Base-by-base conservation (phyloP, 2,113 vertebrate genomes). In the Edolisoma coerulescens region DNA sequence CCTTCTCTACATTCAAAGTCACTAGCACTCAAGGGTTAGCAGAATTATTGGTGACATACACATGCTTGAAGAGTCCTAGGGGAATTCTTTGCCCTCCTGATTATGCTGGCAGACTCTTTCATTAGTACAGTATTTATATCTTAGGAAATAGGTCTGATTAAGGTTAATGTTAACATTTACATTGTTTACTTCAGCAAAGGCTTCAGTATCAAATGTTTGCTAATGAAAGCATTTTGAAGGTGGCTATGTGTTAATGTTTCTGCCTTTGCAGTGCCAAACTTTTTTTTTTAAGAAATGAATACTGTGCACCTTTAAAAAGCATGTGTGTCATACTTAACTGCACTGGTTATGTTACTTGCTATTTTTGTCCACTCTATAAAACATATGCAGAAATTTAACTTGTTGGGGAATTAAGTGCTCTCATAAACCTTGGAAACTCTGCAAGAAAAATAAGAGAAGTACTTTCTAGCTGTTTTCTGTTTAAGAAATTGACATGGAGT, bases 21-120 rank as follows among this genome's bases (percentile, higher is more conserved):
- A 96, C 96, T 65, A 82, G 95, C 92, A 96, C 95, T 97, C 94
- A 97, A 97, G 96, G 97, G 97, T 97, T 97, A 95, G 97, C 79
- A 96, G 98, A 98, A 98, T 98, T 98, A 98, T 96, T 97, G 98
- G 97, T 97, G 98, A 98, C 98, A 98, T 97, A 97, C 98, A 98
- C 98, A 98, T 47, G 80, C 97, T 77, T 94, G 90, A 98, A 96
- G 91, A 96, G 97, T 98, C 98, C 98, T 88, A 50, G 89, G 98
- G 98, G 98, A 97, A 97, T 97, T 96, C 97, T 97, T 98, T 97
- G 87, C 93, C 96, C 96, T 98, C 98, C 97, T 98, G 84, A 96
- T 96, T 97, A 93, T 94, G 80, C 93, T 91, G 92, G 94, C 85
- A 96, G 90, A 44, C 76, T 97, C 84, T 87, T 95, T 93, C 93